phyloP scores from a whole-genome alignment of 2,888 invertebrate species.

The Deilephila porcellus region DNA sequence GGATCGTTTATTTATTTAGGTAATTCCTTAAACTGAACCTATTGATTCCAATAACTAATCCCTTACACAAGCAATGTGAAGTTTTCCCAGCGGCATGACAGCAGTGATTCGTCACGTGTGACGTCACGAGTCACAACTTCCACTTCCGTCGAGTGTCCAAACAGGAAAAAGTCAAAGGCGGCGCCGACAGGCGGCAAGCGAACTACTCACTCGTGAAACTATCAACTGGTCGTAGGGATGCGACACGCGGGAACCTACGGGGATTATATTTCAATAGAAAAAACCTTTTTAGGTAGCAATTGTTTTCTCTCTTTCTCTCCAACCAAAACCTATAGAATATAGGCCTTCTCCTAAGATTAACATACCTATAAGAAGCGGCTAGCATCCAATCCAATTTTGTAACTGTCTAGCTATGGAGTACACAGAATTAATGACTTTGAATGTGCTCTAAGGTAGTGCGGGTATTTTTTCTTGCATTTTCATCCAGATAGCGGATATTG shows the following conservation, averaged over 20 bases:
- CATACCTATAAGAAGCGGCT: no score
- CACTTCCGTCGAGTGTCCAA: constrained; percentile 14
- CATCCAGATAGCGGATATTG: no score
- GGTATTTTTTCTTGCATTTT: no score
- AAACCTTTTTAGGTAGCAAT: neutral
- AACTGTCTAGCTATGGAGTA: no score
- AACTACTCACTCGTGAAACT: constrained; percentile 20
- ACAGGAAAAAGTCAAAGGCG: constrained; percentile 19
- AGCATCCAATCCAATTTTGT: no score
- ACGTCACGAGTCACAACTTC: constrained; percentile 12
- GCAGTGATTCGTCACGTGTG: constrained; percentile 4
- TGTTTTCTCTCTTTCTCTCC: no score
- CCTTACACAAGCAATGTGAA: neutral
- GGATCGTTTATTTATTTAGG: no score
- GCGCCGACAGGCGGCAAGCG: neutral
- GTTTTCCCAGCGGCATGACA: neutral
- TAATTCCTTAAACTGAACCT: no score
- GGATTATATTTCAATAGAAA: neutral
- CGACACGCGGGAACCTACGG: neutral
- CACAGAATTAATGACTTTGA: no score
- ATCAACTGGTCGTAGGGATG: constrained; percentile 4
- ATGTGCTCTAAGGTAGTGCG: no score
- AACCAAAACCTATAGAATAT: no score
- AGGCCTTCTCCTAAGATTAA: no score
- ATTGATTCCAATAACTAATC: neutral